These are phyloP conservation scores for Thecophora atra DNA, from an alignment of 2,888 invertebrate genomes.

Conservation along the genomic window DNA sequence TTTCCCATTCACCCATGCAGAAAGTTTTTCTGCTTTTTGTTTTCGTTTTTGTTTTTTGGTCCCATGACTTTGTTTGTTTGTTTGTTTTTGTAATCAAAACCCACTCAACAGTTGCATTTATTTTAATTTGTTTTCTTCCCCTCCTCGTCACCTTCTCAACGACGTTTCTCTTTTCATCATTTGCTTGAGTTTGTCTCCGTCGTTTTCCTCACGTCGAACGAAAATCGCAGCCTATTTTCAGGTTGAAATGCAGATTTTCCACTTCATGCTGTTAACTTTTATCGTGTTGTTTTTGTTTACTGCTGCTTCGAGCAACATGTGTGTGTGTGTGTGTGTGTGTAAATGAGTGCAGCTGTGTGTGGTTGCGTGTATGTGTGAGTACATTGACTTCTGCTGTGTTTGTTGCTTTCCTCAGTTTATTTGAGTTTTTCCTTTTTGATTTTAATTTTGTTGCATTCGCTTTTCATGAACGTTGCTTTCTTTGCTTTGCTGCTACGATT, in stretches of 20 bases:
- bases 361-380: slow-evolving; percentile 1
- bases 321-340: slow-evolving; percentile 17
- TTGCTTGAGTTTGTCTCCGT: slow-evolving; percentile 12
- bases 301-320: slow-evolving; percentile 23
- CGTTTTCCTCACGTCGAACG: not conserved
- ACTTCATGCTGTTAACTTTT: slow-evolving; percentile 37
- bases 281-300: slow-evolving; percentile 35
- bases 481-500: slow-evolving; percentile 18
- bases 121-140: not conserved
- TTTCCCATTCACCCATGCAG: not conserved
- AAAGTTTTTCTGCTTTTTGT: not conserved
- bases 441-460: not conserved
- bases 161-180: not conserved
- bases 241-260: slow-evolving; percentile 33
- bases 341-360: too few species aligned
- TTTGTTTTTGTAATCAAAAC: slow-evolving; percentile 33
- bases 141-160: not conserved
- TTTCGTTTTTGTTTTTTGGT: not conserved
- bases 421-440: slow-evolving; percentile 17
- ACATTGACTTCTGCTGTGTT: slow-evolving; percentile 25
- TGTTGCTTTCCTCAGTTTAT: slow-evolving; percentile 4
- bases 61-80: slow-evolving; percentile 2
- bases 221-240: slow-evolving; percentile 35
- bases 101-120: slow-evolving; percentile 32
- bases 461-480: not conserved